A percentile compares a stretch with the other conserved stretches of the same genome.
Evolutionary conservation across 2,113 vertebrate genomes (phyloP).

Genomic region (Litocranius walleri): DNA sequence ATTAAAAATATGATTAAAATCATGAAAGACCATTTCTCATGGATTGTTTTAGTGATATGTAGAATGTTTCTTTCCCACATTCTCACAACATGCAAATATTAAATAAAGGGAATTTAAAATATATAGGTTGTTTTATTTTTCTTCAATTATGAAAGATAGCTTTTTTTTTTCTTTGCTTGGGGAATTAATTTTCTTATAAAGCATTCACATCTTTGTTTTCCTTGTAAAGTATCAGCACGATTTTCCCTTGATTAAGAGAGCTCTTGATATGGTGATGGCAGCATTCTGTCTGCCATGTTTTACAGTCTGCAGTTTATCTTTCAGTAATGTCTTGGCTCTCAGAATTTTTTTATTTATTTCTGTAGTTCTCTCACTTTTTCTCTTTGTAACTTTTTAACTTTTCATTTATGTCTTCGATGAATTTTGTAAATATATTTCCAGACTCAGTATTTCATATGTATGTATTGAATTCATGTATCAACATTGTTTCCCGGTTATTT

Average conservation of each 20-base stretch:
- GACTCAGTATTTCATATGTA: not conserved
- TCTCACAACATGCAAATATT: not conserved
- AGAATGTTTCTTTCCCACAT: not conserved
- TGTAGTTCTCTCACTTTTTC: not conserved
- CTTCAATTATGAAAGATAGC: not conserved
- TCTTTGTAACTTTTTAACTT: not conserved
- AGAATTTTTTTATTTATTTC: not conserved
- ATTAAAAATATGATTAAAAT: not conserved
- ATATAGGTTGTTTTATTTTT: not conserved
- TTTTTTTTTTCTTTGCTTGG: not conserved
- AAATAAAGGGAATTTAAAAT: not conserved
- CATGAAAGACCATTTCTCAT: not conserved
- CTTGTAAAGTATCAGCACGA: not conserved
- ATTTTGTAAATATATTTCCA: not conserved
- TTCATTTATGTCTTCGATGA: not conserved
- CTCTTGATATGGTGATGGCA: not conserved
- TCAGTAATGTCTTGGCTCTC: not conserved
- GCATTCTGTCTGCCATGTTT: not conserved
- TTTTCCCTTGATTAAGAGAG: not conserved
- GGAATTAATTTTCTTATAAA: not conserved
- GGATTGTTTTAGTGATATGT: not conserved
- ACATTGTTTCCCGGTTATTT: not conserved
- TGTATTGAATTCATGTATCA: not conserved
- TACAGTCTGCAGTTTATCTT: not conserved
- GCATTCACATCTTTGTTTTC: not conserved